Base-by-base conservation (phyloP, 2,113 vertebrate genomes). In the Mastomys coucha region DNA sequence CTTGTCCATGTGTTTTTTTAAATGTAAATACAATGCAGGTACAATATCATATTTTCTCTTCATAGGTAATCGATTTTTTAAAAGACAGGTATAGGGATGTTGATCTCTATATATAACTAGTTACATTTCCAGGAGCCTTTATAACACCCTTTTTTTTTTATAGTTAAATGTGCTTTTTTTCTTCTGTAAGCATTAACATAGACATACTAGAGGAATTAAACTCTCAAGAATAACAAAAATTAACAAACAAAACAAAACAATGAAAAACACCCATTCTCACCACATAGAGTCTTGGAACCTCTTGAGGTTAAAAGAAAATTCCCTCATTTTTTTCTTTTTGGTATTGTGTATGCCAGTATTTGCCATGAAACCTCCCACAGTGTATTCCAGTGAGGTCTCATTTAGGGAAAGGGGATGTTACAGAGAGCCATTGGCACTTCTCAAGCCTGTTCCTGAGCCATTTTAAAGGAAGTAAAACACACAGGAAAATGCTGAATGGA, bases 401-500 rank as follows among this genome's bases (percentile, higher is more conserved):
- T 97, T 73, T 97, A 78, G 92, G 91, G 78, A 96, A 96, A 94
- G 92, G 91, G 45, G 78, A 73, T 96, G 92, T 77, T 96, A 89
- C 69, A 94, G 91, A 96, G 94, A 81, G 89, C 22, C 95, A 95
- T 96, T 94, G 96, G 39, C 51, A 93, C 39, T 93, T 95, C 42
- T 51, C 67, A 78, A 63, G 84, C 75, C 89, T 94, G 11, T 96
- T 94, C 13, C 89, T 91, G 91, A 96, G 84, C 56, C 82, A 88
- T 96, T 98, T 98, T 95, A 95, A 96, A 96, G 72, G 80, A 45
- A 96, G 86, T 72, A 95, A 93, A 95, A 65, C 92, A 94, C 65
- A 76, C 85, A 97, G 95, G 93, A 94, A 94, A 97, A 96, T 92
- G 94, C 97, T 97, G 91, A 98, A 88, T 45, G 76, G 91, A 86